Conservation (phyloP, 2,113 vertebrate genomes). For the Ia io region DNA sequence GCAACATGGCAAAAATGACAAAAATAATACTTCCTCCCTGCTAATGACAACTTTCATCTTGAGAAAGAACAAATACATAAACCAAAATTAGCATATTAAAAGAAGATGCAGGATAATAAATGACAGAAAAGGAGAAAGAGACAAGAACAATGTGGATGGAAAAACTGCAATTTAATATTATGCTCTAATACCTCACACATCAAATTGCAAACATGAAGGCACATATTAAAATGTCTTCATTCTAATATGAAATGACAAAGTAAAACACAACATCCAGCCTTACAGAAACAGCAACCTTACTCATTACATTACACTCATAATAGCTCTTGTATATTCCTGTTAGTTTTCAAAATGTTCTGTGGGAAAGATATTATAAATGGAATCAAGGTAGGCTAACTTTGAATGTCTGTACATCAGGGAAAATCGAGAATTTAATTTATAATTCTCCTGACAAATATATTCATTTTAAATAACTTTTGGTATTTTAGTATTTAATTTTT, state of each 20-base stretch:
- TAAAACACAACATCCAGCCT: not conserved
- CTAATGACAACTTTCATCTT: constrained; percentile 15
- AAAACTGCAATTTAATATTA: not conserved
- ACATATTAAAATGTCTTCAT: constrained; percentile 36
- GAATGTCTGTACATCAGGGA: not conserved
- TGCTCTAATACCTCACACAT: not conserved
- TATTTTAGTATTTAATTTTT: not conserved
- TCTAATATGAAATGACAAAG: constrained; percentile 13
- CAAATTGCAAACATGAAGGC: not conserved
- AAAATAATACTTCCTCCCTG: constrained; percentile 2
- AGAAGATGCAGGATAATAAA: not conserved
- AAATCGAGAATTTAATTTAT: not conserved
- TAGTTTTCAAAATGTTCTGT: not conserved
- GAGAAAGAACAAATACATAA: constrained; percentile 14
- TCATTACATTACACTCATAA: not conserved
- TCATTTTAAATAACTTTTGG: not conserved
- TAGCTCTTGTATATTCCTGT: not conserved
- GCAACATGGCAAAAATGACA: not conserved
- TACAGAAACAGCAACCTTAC: not conserved
- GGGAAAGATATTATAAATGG: not conserved
- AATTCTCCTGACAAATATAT: not conserved
- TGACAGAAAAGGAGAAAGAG: not conserved
- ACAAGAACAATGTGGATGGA: not conserved
- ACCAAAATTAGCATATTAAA: not conserved
- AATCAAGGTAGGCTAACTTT: not conserved